Conservation (phyloP, 2,888 invertebrate species). For the Arrhopalites spinosus region DNA sequence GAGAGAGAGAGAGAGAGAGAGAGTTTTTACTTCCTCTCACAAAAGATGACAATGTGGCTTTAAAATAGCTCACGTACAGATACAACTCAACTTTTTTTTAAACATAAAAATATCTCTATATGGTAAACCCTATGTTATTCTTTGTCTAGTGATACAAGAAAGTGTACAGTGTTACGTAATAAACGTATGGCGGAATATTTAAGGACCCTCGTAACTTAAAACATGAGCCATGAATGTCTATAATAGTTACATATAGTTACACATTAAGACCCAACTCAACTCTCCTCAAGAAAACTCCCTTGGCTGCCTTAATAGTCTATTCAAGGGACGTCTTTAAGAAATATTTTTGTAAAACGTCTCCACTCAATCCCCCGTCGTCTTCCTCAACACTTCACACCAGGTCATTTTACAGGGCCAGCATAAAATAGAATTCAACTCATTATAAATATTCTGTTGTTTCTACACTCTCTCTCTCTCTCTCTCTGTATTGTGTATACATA, state of each 20-base stretch:
- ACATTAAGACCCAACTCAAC: neutral
- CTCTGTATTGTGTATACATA: neutral
- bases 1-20: too few relatives aligned
- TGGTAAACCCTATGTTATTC: neutral
- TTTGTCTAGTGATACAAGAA: neutral
- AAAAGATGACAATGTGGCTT: too few relatives aligned
- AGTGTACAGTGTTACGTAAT: neutral
- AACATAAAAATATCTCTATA: too few relatives aligned
- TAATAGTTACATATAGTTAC: neutral
- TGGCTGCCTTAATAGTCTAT: too few relatives aligned
- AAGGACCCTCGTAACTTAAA: neutral
- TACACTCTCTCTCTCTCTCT: neutral
- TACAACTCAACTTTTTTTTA: too few relatives aligned
- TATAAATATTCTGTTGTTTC: neutral
- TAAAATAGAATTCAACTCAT: constrained; percentile 2
- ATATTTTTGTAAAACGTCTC: neutral
- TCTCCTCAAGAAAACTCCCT: neutral
- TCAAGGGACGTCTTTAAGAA: constrained; percentile 1
- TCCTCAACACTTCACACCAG: constrained; percentile 12
- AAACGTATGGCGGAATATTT: neutral
- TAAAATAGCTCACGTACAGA: too few relatives aligned
- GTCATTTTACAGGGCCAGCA: constrained; percentile 6
- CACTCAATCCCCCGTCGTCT: neutral
- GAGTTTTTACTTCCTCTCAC: neutral
- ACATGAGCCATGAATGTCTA: neutral